These are phyloP conservation scores for Trachemys scripta DNA, from an alignment of 2,113 vertebrate species.

Conservation along the genomic window DNA sequence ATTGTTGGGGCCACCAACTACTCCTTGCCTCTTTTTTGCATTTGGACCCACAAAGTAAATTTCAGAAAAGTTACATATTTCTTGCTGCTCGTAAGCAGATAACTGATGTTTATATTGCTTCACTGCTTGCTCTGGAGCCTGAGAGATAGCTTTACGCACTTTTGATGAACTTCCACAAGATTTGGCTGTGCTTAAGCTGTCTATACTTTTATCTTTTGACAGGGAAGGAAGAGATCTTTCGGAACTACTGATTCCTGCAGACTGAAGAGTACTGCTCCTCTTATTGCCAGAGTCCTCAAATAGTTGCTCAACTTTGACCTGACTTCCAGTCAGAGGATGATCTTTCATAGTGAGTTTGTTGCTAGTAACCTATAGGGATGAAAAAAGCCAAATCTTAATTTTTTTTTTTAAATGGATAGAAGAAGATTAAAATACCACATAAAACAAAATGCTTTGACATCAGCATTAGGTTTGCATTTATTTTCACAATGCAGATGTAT, in stretches of 20 bases:
- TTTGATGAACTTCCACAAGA: constrained; percentile 72
- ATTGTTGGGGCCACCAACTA: constrained; percentile 92
- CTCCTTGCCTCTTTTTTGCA: constrained; percentile 93
- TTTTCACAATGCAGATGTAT: not conserved
- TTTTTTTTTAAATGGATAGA: constrained; percentile 15
- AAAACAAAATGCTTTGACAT: not conserved
- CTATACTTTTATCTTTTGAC: constrained; percentile 87
- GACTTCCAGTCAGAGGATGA: constrained; percentile 81
- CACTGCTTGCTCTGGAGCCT: constrained; percentile 91
- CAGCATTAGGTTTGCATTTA: not conserved
- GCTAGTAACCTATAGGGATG: constrained; percentile 71
- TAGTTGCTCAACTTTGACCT: constrained; percentile 93
- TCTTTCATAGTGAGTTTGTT: constrained; percentile 87
- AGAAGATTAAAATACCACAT: not conserved
- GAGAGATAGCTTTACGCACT: constrained; percentile 79
- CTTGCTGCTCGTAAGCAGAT: constrained; percentile 90
- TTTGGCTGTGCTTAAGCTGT: constrained; percentile 83
- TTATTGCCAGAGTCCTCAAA: constrained; percentile 93
- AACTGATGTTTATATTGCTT: constrained; percentile 92
- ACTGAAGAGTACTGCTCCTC: constrained; percentile 82
- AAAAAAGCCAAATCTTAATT: not conserved
- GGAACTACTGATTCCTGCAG: constrained; percentile 74
- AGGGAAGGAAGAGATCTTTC: constrained; percentile 82
- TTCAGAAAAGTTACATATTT: constrained; percentile 91
- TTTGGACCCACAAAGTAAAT: constrained; percentile 95